Conservation (phyloP, 2,113 vertebrate species). For the Pungitius pungitius region DNA sequence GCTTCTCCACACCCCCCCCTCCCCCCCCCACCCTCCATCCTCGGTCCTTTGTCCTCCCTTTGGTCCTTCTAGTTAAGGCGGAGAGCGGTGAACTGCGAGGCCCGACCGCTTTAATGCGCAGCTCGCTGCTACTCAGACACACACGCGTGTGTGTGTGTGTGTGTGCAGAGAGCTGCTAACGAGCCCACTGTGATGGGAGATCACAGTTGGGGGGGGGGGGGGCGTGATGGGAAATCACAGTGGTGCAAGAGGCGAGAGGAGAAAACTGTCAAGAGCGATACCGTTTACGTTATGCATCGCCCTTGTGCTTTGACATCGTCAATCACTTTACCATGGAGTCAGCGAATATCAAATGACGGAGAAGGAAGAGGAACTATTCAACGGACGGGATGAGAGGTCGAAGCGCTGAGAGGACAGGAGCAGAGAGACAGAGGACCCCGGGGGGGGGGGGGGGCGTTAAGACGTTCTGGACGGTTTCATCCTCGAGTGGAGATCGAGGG, state of each 20-base stretch:
- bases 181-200: too few species aligned
- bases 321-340: neutral
- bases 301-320: neutral
- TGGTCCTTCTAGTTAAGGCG: too few species aligned
- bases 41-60: too few species aligned
- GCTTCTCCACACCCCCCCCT: conserved; percentile 20
- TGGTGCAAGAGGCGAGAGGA: conserved; percentile 29
- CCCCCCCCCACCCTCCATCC: conserved; percentile 16
- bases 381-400: conserved; percentile 14
- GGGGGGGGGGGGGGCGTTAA: conserved; percentile 65
- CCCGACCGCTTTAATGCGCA: too few species aligned
- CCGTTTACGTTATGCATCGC: neutral
- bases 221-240: too few species aligned
- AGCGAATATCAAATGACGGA: neutral
- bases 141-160: too few species aligned
- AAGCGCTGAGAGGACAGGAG: conserved; percentile 10
- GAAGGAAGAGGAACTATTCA: neutral
- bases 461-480: conserved; percentile 33
- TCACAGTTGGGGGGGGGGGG: too few species aligned
- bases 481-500: conserved; percentile 5
- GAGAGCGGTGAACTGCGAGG: too few species aligned
- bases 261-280: neutral
- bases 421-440: conserved; percentile 25
- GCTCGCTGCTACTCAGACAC: conserved; percentile 11
- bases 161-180: conserved; percentile 24